These are phyloP conservation scores for Phylloscopus trochilus DNA, from an alignment of 2,113 vertebrate genomes.

Conservation along the genomic window DNA sequence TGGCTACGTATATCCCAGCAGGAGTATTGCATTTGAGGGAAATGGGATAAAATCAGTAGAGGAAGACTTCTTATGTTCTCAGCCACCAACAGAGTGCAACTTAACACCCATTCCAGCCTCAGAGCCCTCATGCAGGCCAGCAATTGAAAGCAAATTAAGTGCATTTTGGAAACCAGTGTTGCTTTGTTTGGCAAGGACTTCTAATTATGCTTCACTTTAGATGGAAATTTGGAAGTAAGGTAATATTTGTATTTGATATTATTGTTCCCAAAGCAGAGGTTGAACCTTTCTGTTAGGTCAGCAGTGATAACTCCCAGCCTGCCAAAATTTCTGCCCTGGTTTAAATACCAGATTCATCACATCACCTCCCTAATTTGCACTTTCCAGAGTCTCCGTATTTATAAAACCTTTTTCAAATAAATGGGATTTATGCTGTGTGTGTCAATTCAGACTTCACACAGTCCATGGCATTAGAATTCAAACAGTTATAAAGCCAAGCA, in stretches of 20 bases:
- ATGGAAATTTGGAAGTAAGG: conserved; percentile 14
- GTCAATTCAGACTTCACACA: not conserved
- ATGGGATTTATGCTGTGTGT: not conserved
- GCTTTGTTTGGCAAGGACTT: conserved; percentile 39
- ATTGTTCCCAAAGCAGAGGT: not conserved
- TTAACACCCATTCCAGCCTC: not conserved
- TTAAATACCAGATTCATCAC: conserved; percentile 12
- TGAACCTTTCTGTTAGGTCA: not conserved
- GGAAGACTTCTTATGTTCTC: not conserved
- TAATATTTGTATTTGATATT: not conserved
- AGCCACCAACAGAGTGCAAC: not conserved
- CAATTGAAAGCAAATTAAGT: conserved; percentile 4
- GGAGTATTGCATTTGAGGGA: not conserved
- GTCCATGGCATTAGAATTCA: not conserved
- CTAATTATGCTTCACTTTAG: not conserved
- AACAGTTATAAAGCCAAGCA: not conserved
- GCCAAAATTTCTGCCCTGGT: not conserved
- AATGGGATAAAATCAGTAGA: not conserved
- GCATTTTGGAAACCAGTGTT: conserved; percentile 1
- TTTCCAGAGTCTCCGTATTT: not conserved
- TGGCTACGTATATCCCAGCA: not conserved
- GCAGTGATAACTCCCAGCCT: not conserved
- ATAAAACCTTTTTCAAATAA: not conserved
- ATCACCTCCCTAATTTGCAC: not conserved
- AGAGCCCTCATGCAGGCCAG: not conserved